Conservation (phyloP, 2,113 vertebrate genomes). For the Hippocampus guttulatus region DNA sequence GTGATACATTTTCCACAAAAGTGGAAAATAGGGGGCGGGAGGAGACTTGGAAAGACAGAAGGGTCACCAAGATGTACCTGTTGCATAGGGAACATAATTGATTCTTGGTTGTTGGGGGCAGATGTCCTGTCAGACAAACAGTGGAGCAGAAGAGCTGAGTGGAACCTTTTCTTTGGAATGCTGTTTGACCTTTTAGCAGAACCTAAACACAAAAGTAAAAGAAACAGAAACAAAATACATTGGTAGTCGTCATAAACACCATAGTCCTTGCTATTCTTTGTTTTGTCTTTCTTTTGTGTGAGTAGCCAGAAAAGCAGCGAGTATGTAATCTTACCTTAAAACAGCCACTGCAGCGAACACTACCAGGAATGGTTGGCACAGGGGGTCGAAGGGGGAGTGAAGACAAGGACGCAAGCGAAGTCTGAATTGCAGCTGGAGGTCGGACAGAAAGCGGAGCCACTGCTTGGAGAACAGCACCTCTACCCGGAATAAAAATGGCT, state of each 20-base stretch:
- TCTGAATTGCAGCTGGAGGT: slow-evolving; percentile 24
- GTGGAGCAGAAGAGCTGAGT: slow-evolving; percentile 99
- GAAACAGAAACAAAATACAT: neutral
- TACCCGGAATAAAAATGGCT: slow-evolving; percentile 55
- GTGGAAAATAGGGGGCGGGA: no score
- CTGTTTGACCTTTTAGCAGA: slow-evolving; percentile 94
- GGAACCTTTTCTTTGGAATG: slow-evolving; percentile 96
- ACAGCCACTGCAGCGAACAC: slow-evolving; percentile 93
- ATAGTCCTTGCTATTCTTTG: neutral
- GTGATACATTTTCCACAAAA: no score
- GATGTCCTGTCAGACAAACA: slow-evolving; percentile 91
- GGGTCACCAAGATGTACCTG: slow-evolving; percentile 72
- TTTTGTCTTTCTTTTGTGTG: neutral
- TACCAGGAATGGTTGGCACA: slow-evolving; percentile 66
- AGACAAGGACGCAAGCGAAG: slow-evolving; percentile 22
- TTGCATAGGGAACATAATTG: slow-evolving; percentile 87
- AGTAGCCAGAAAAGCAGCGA: neutral
- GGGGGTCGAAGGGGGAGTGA: slow-evolving; percentile 44
- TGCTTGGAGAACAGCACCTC: slow-evolving; percentile 59
- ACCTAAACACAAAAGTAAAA: slow-evolving; percentile 32
- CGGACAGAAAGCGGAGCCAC: slow-evolving; percentile 46
- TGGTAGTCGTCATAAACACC: neutral
- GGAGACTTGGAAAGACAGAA: neutral
- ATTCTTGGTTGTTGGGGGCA: slow-evolving; percentile 70
- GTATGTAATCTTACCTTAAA: slow-evolving; percentile 74